phyloP scores from a whole-genome alignment of 2,888 invertebrate species.

The Drosophila acutilabella region DNA sequence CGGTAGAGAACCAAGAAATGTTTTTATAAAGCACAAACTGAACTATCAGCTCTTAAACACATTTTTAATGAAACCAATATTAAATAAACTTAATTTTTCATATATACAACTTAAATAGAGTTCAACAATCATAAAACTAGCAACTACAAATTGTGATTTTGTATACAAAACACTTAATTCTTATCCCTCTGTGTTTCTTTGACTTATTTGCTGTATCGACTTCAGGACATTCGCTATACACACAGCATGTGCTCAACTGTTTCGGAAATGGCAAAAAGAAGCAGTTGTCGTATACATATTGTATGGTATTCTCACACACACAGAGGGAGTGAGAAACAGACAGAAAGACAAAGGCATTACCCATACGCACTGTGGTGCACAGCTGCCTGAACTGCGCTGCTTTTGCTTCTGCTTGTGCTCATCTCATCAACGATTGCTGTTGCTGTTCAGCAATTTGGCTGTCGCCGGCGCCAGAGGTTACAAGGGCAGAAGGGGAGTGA shows the following conservation, averaged over 20 bases:
- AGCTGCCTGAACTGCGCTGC: slow-evolving; percentile 45
- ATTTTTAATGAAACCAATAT: too few species aligned
- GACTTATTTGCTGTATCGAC: slow-evolving; percentile 68
- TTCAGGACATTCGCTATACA: slow-evolving; percentile 26
- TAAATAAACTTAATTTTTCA: too few species aligned
- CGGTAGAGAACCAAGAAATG: too few species aligned
- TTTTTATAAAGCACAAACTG: too few species aligned
- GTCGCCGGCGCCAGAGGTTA: slow-evolving; percentile 11
- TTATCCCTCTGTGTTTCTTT: slow-evolving; percentile 35
- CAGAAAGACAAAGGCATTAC: slow-evolving; percentile 25
- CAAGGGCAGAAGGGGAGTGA: not conserved
- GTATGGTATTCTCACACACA: slow-evolving; percentile 43
- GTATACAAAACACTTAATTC: not conserved
- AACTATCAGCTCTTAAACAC: too few species aligned
- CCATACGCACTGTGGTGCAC: slow-evolving; percentile 57
- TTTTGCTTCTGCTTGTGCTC: slow-evolving; percentile 47
- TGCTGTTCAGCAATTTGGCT: slow-evolving; percentile 55
- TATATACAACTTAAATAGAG: too few species aligned
- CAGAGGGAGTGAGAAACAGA: not conserved
- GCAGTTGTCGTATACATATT: slow-evolving; percentile 70
- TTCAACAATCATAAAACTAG: too few species aligned
- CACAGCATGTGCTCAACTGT: slow-evolving; percentile 60
- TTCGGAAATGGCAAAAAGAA: slow-evolving; percentile 75
- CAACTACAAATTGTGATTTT: not conserved
- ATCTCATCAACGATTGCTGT: slow-evolving; percentile 61